Evolutionary conservation across 2,888 invertebrate genomes (phyloP), one percentile per base, ranked within the genome.

Genomic region (Arctia plantaginis): DNA sequence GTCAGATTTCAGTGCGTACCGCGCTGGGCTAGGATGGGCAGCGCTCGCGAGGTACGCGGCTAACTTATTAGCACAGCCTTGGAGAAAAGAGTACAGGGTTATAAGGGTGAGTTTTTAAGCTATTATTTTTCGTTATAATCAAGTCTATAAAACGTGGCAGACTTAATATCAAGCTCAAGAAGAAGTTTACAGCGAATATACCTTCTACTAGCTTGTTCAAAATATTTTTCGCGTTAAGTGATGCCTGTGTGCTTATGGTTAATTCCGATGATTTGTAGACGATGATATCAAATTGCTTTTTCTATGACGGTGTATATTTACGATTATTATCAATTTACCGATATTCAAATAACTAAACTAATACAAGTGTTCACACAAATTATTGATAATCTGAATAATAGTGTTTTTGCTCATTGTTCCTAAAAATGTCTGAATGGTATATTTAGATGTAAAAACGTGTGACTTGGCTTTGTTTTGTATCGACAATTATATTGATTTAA

Each of bases 21-120:
- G 97, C 83, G 98, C 98, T 27, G 97, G 97, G 44, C 96, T 97
- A 68, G 98, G 98, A 23, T 99, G 98, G 97, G 97, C 98, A 85
- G 97, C 98, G 51, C 96, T 99, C 81, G 98, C 98, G 77, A 96
- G 98, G 81, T 99, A 99, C 91, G 98, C 98, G 3, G 97, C 97
- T 74, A 98, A 99, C 93, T 94, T 99, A 77, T 95, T 98, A 72
- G 97, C 97, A 23, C 98, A 98, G 90, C 98, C 98, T 8, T 99
- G 99, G 99, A 95, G 99, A 82, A 98, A 97, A 90, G 99, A 99
- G 91, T 99, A 98, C 90, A 96, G 97, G 84, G 96, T 97, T 78
- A 97, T 99, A 78, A 97, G 98, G 96, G 98, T 98, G 89, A 91
- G 92, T 84, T 35, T 55, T 47, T 35, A 39, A 33, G 3, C 0